A percentile compares a stretch with the other conserved stretches of the same genome.
Evolutionary conservation across 2,797 vertebrate genomes (phyloP).

Genomic region (Microchirus variegatus): DNA sequence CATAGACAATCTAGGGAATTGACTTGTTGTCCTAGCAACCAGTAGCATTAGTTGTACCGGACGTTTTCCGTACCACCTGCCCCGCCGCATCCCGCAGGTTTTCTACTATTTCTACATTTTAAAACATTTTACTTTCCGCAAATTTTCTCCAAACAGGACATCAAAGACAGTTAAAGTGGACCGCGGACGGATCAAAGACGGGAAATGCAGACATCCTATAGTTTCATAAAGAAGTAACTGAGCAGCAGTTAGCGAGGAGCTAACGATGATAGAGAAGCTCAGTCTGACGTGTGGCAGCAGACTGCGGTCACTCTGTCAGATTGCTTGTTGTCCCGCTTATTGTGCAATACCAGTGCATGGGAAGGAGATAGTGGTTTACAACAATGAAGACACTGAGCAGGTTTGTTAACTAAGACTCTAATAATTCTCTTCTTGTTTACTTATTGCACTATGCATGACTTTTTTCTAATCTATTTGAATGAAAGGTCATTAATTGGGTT

Average conservation of each 20-base stretch:
- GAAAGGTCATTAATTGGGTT: no score
- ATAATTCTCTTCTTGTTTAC: neutral
- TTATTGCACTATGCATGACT: neutral
- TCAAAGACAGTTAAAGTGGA: neutral
- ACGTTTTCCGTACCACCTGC: neutral
- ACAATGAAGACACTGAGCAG: slow-evolving; percentile 41
- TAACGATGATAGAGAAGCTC: slow-evolving; percentile 67
- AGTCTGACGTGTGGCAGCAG: slow-evolving; percentile 49
- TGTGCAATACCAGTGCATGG: slow-evolving; percentile 61
- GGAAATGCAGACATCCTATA: no score
- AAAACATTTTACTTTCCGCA: no score
- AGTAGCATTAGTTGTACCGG: neutral
- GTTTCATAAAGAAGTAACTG: no score
- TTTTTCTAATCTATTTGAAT: no score
- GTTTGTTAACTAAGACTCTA: slow-evolving; percentile 33
- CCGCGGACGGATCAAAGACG: no score
- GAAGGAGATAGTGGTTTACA: slow-evolving; percentile 71
- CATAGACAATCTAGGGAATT: slow-evolving; percentile 35
- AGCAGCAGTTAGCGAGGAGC: neutral
- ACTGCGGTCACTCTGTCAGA: slow-evolving; percentile 64
- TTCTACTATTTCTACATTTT: no score
- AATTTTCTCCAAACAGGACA: no score
- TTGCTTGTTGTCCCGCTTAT: slow-evolving; percentile 69
- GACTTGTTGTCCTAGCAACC: slow-evolving; percentile 50
- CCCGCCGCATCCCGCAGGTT: no score